Base-by-base conservation (phyloP, 2,888 invertebrate species). In the Ernsta delagoae region DNA sequence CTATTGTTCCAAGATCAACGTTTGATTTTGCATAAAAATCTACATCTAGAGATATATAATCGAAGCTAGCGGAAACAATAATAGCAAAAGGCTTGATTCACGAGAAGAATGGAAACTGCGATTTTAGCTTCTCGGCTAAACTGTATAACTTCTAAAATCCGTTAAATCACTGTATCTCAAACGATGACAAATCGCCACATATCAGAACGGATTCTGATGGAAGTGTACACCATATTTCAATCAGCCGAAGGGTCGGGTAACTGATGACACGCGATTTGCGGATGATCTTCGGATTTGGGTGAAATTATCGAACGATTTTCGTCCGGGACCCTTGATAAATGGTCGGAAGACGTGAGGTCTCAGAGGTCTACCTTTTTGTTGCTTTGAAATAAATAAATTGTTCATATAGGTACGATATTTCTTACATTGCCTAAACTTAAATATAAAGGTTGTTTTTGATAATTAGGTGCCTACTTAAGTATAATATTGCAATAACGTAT, bases 261-360 rank as follows among this genome's bases (percentile, higher is more conserved):
- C 81, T 83, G 85, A 87, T 82, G 85, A 80, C 72, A 57, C 61
- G 75, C 87, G 83, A 85, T 86, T 80, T 77, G 72, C 70, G 73
- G 68, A 73, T 77, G 76, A 84, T 76, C 84, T 79, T 71, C 69
- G 69, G 72, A 77, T 74, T 78, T 78, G 76, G 66, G 69, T 68
- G 53, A 43, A 66, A 66, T 60, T 66, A 66, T 53, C 66, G 7
- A 12, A 5, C 53, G 53, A 24, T 41, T 60, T 65, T 24, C 41
- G 41, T 31, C n/a, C 16, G 34, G 50, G 9, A 31, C 31, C 7
- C 16, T 36, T 24, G 48, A 56, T 8, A n/a, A 45, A 45, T 45
- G 45, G n/a, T 45, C n/a, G n/a, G 4, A 45, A 5, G 45, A 43
- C 43, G 43, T 43, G 43, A 43, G 43, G 8, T 43, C 43, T 31